Evolutionary conservation across 2,113 vertebrate species (phyloP).

Genomic region (Colinus virginianus): DNA sequence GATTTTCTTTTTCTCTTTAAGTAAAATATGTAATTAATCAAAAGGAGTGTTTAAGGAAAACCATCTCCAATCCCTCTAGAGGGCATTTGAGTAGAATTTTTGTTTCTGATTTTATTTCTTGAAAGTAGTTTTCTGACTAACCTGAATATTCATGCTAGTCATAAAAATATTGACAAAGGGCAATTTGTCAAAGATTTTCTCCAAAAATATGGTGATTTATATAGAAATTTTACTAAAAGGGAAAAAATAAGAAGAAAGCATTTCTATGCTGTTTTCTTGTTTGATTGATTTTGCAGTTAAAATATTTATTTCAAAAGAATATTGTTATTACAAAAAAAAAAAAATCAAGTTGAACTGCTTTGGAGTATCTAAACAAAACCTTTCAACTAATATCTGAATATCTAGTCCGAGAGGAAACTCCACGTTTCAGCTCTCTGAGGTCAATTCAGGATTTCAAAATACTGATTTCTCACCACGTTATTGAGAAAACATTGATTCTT

Average conservation of each 20-base stretch:
- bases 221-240: neutral
- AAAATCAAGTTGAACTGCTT: neutral
- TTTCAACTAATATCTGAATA: neutral
- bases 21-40: neutral
- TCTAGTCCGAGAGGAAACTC: neutral
- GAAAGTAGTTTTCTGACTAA: neutral
- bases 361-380: neutral
- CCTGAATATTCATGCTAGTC: neutral
- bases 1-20: neutral
- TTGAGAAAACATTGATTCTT: neutral
- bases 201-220: neutral
- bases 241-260: neutral
- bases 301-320: neutral
- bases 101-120: neutral
- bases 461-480: neutral
- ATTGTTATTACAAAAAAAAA: accelerated
- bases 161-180: neutral
- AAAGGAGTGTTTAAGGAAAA: neutral
- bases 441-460: neutral
- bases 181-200: neutral
- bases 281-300: neutral
- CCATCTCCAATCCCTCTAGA: neutral
- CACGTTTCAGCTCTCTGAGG: neutral
- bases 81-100: neutral
- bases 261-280: neutral